phyloP scores from a whole-genome alignment of 2,113 vertebrate genomes.

The Carollia perspicillata region DNA sequence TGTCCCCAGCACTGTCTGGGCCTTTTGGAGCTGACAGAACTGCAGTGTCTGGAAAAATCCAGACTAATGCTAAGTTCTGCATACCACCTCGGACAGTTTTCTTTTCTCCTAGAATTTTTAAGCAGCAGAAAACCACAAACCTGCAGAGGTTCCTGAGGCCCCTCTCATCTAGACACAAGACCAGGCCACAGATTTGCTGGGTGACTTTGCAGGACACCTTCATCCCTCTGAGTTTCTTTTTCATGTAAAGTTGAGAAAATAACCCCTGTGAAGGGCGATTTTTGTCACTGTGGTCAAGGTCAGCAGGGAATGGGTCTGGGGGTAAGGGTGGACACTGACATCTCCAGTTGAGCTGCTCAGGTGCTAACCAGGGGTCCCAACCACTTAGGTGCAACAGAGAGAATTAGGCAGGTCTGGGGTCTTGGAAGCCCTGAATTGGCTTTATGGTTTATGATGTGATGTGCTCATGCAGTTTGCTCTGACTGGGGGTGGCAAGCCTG shows the following conservation, averaged over 20 bases:
- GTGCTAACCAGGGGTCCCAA: too few species aligned
- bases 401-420: not conserved
- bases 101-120: not conserved
- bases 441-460: not conserved
- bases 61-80: not conserved
- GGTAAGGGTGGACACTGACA: too few species aligned
- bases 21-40: not conserved
- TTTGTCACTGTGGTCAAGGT: not conserved
- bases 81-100: not conserved
- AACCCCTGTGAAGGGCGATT: not conserved
- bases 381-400: not conserved
- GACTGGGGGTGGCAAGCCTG: not conserved
- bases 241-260: not conserved
- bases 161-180: not conserved
- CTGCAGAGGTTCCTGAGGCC: not conserved
- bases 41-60: conserved; percentile 26
- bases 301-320: not conserved
- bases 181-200: not conserved
- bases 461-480: not conserved
- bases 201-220: not conserved
- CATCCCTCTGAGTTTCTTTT: not conserved
- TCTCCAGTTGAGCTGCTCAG: not conserved
- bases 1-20: conserved; percentile 9
- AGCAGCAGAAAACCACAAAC: not conserved
- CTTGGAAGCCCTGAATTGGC: not conserved